Conservation (phyloP, 2,797 vertebrate genomes). For the Diceros bicornis region DNA sequence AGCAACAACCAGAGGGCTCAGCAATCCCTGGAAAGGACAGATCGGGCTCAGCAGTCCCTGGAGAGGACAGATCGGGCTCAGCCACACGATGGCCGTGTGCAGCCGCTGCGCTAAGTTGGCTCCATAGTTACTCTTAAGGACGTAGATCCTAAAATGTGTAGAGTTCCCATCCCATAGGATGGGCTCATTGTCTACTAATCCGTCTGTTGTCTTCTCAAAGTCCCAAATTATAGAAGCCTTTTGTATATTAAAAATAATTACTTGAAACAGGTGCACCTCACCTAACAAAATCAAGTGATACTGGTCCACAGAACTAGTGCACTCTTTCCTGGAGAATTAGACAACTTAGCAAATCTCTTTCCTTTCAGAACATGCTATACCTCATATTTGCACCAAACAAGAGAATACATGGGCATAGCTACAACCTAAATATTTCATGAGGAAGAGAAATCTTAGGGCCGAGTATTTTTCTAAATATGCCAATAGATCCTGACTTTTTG, state of each 20-base stretch:
- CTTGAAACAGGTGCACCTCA: background rate
- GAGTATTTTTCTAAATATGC: background rate
- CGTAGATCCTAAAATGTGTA: background rate
- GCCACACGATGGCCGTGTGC: rapidly evolving
- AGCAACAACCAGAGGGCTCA: too few relatives aligned
- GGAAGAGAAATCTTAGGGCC: background rate
- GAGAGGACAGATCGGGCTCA: rapidly evolving
- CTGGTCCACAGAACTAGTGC: background rate
- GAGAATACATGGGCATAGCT: background rate
- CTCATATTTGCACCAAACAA: background rate
- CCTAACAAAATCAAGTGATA: background rate
- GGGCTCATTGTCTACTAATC: background rate
- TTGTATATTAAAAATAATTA: background rate
- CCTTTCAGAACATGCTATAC: background rate
- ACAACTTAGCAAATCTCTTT: background rate
- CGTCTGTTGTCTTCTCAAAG: background rate
- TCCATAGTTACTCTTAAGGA: too few relatives aligned
- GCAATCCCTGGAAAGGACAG: background rate
- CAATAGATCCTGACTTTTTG: background rate
- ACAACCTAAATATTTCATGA: background rate
- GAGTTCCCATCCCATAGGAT: rapidly evolving
- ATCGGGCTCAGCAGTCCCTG: too few relatives aligned
- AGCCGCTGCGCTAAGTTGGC: rapidly evolving
- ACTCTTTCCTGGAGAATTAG: background rate
- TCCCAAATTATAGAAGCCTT: background rate